phyloP scores from a whole-genome alignment of 1,140 invertebrate genomes.

The Macrotrachela quadricornifera region DNA sequence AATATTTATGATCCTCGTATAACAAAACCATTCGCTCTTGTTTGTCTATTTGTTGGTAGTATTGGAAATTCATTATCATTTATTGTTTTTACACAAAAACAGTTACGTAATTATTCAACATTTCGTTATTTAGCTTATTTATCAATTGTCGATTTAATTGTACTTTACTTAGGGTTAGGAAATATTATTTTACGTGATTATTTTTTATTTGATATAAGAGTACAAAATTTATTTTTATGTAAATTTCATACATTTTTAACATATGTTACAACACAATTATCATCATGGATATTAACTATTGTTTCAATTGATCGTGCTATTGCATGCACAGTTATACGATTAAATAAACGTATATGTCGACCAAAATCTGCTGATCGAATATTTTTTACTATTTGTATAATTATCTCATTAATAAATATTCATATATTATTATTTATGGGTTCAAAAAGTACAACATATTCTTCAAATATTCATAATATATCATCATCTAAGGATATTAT shows the following conservation, averaged over 20 bases:
- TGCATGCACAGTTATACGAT: constrained; percentile 3
- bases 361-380: background rate
- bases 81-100: constrained; percentile 1
- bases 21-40: no score
- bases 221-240: background rate
- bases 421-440: constrained; percentile 6
- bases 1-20: no score
- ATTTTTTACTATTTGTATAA: background rate
- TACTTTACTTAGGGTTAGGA: background rate
- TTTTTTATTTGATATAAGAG: background rate
- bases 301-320: constrained; percentile 6
- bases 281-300: background rate
- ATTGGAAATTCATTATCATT: constrained; percentile 3
- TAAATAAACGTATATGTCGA: constrained; percentile 2
- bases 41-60: background rate
- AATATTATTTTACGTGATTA: constrained; percentile 5
- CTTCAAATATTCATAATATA: background rate
- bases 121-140: constrained; percentile 6
- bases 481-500: background rate
- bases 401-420: background rate
- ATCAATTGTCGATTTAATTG: constrained; percentile 2
- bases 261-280: constrained; percentile 4
- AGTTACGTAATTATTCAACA: constrained; percentile 3
- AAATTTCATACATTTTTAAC: constrained; percentile 3
- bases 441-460: background rate